Percentiles rank a stretch among this genome's conserved stretches.
phyloP scores from a whole-genome alignment of 2,797 vertebrate genomes.

The Mareca strepera region DNA sequence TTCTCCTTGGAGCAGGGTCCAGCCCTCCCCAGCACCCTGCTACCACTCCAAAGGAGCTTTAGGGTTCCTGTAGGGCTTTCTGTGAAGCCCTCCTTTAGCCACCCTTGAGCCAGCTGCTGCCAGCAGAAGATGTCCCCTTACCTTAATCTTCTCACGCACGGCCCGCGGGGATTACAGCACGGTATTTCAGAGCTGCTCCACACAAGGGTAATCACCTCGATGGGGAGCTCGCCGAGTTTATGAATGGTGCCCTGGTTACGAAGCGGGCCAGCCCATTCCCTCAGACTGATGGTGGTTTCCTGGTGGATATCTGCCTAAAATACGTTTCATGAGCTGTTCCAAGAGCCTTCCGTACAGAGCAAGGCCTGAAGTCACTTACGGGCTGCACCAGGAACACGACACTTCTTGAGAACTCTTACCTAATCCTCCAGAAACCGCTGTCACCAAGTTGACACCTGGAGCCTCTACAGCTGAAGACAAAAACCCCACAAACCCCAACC shows the following conservation, averaged over 20 bases:
- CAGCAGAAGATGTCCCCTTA: neutral
- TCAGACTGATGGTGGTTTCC: neutral
- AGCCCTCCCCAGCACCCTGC: neutral
- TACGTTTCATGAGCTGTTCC: neutral
- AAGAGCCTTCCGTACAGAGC: neutral
- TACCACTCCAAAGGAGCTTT: neutral
- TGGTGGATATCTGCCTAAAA: neutral
- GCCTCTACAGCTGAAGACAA: neutral
- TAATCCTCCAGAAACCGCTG: neutral
- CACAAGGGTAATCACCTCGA: neutral
- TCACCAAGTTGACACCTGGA: neutral
- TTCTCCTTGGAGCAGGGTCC: neutral
- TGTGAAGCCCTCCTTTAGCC: neutral
- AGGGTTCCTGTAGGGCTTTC: neutral
- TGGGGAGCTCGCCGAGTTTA: neutral
- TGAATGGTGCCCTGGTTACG: neutral
- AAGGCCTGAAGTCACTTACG: neutral
- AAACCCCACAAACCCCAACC: neutral
- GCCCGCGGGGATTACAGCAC: neutral
- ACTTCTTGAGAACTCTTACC: neutral
- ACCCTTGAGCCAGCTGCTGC: neutral
- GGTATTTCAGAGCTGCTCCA: neutral
- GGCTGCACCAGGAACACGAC: neutral
- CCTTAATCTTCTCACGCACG: constrained; percentile 14
- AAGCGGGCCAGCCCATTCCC: neutral